Conservation (phyloP, 1,140 invertebrate genomes). For the Bemisia tabaci region DNA sequence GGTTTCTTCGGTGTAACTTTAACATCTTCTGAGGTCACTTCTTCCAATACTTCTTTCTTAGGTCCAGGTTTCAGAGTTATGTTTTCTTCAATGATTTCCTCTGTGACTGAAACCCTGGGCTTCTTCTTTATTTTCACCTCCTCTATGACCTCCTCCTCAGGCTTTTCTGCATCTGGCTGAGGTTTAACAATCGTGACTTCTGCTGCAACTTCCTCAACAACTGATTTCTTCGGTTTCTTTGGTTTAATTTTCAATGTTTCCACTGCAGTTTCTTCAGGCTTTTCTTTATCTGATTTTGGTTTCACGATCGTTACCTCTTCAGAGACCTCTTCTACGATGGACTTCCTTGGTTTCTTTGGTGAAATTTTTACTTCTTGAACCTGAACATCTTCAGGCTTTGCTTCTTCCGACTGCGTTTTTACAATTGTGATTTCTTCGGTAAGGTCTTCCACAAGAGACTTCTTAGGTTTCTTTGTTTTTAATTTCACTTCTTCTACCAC, state of each 20-base stretch:
- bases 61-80: constrained; percentile 28
- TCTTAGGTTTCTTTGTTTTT: constrained; percentile 3
- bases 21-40: constrained; percentile 21
- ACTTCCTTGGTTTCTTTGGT: constrained; percentile 6
- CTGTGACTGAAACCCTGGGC: constrained; percentile 24
- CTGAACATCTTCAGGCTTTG: background rate
- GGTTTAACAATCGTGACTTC: constrained; percentile 5
- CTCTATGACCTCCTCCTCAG: constrained; percentile 17
- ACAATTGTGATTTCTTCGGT: constrained; percentile 10
- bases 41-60: constrained; percentile 19
- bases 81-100: constrained; percentile 34
- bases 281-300: constrained; percentile 21
- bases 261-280: constrained; percentile 26
- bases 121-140: constrained; percentile 12
- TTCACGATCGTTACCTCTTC: constrained; percentile 11
- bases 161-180: constrained; percentile 3
- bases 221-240: constrained; percentile 8
- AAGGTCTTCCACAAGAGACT: constrained; percentile 7
- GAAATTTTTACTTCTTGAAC: constrained; percentile 1
- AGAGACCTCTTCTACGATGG: constrained; percentile 5
- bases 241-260: constrained; percentile 14
- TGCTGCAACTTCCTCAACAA: constrained; percentile 18
- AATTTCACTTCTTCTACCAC: constrained; percentile 19
- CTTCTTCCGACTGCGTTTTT: background rate
- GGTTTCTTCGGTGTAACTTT: constrained; percentile 31